phyloP scores from a whole-genome alignment of 2,113 vertebrate genomes.

The Thomomys bottae region DNA sequence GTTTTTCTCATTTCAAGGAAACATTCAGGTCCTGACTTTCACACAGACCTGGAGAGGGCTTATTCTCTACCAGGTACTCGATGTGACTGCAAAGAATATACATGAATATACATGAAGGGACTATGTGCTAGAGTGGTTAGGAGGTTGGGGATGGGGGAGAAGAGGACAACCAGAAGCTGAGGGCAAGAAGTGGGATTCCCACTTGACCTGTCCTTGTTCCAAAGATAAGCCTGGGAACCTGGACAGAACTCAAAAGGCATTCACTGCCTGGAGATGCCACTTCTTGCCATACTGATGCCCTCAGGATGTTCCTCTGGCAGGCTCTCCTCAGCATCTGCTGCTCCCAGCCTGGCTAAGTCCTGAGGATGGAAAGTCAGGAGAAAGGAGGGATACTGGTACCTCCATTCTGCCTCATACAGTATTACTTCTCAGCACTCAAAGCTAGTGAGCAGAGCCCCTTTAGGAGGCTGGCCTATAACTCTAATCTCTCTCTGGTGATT shows the following conservation, averaged over 20 bases:
- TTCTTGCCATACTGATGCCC: not conserved
- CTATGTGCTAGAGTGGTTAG: not conserved
- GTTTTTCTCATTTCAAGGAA: not conserved
- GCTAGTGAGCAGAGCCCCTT: not conserved
- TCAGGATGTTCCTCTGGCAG: not conserved
- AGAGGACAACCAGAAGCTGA: constrained; percentile 22
- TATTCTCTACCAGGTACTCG: not conserved
- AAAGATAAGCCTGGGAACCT: not conserved
- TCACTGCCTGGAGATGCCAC: not conserved
- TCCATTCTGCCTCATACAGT: constrained; percentile 45
- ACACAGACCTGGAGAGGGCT: not conserved
- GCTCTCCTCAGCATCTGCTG: not conserved
- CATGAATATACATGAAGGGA: constrained; percentile 9
- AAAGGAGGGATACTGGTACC: not conserved
- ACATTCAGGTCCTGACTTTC: not conserved
- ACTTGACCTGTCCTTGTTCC: rapidly evolving
- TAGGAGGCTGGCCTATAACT: not conserved
- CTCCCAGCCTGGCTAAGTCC: not conserved
- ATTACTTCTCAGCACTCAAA: not conserved
- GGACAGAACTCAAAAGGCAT: not conserved
- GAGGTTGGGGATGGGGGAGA: not conserved
- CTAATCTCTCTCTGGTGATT: constrained; percentile 10
- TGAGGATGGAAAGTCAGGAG: rapidly evolving
- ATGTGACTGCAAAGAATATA: not conserved
- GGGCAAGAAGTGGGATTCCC: not conserved